These are phyloP conservation scores for Maniola hyperantus DNA, from an alignment of 2,888 invertebrate genomes.

Conservation along the genomic window DNA sequence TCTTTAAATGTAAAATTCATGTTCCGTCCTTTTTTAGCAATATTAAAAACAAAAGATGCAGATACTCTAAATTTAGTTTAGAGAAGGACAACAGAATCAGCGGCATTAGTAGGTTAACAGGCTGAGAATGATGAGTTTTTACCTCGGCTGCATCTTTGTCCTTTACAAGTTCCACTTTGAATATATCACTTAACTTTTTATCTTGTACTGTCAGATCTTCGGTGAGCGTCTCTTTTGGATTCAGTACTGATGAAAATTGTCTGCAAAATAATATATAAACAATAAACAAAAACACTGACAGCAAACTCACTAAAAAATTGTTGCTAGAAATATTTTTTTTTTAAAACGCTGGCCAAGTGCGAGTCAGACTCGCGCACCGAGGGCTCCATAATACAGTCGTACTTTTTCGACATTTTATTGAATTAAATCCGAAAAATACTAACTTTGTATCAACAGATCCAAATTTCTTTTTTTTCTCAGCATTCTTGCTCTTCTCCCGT, in stretches of 20 bases:
- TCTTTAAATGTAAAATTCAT: too few relatives aligned
- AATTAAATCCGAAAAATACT: not conserved
- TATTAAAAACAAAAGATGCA: too few relatives aligned
- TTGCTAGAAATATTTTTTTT: not conserved
- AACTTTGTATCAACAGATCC: constrained; percentile 69
- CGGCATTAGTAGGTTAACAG: too few relatives aligned
- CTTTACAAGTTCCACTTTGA: constrained; percentile 89
- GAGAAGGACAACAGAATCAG: too few relatives aligned
- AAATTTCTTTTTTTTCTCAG: constrained; percentile 63
- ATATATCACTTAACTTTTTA: constrained; percentile 85
- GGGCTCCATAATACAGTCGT: too few relatives aligned
- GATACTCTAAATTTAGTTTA: too few relatives aligned
- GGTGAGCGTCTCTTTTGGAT: constrained; percentile 81
- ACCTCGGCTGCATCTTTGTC: constrained; percentile 86
- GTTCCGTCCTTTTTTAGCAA: too few relatives aligned
- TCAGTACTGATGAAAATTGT: constrained; percentile 84
- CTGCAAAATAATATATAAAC: constrained; percentile 59
- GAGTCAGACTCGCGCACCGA: too few relatives aligned
- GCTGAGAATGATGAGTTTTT: not conserved
- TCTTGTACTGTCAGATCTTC: constrained; percentile 50
- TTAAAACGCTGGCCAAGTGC: too few relatives aligned
- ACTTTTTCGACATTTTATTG: too few relatives aligned
- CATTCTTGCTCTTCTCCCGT: constrained; percentile 60
- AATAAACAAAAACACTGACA: not conserved
- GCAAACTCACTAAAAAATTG: not conserved